Evolutionary conservation across 2,113 vertebrate genomes (phyloP), one percentile per base, ranked within the genome.

Genomic region (Vicugna pacos): DNA sequence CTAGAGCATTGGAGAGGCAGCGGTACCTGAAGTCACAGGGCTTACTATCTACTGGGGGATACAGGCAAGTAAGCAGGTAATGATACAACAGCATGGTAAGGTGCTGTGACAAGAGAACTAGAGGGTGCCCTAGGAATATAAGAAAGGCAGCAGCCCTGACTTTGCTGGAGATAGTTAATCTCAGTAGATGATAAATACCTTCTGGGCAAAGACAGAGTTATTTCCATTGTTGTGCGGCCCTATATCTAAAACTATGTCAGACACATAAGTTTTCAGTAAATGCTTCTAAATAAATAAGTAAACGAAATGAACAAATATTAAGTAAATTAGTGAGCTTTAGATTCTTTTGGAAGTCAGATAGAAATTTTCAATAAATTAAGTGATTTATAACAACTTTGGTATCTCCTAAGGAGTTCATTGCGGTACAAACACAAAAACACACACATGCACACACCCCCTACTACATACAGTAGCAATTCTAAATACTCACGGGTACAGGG

Each of bases 401-500:
- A 42, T 92, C 35, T 84, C 75, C 86, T 92, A 88, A 92, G 83
- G 17, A 89, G 46, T 82, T 54, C 22, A 65, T 86, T 46, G 52
- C 7, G 30, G 35, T 81, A 92, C 11, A 90, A 77, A 80, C 9
- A 54, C 20, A 72, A 56, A 65, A 28, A 87, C 32, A 80, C 4
- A 42, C 35, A 69, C n/a, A 54, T 4, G 32, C 58, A 73, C n/a
- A 77, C 24, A 65, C 14, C 6, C 13, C 64, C 38, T 42, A 19
- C 38, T 50, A 46, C 7, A 56, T 58, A 50, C 89, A 97, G 13
- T 62, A 94, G 19, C 46, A 67, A 73, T 64, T 38, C 1, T 86
- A 94, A 96, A 94, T 93, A 98, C 99, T 98, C 98, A 99, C 99
- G 94, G 98, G 98, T 99, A 99, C 0, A 98, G 97, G 90, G 99